Evolutionary conservation across 2,888 invertebrate genomes (phyloP).

Genomic region (Ectobius pallidus): DNA sequence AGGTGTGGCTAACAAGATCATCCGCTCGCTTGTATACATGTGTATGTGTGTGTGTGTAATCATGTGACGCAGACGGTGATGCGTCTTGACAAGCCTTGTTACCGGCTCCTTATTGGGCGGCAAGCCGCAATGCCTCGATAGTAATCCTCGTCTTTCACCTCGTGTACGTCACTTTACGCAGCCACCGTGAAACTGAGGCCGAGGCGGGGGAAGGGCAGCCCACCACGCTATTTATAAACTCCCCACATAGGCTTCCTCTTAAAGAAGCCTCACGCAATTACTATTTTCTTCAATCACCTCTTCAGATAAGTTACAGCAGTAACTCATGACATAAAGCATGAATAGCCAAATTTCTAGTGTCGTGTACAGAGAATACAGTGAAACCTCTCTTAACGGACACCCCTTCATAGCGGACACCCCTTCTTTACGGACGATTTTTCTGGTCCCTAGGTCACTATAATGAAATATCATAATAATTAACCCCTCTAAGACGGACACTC

Average conservation of each 20-base stretch:
- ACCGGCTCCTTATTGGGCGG: slow-evolving; percentile 39
- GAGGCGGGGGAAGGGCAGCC: neutral
- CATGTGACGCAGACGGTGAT: slow-evolving; percentile 25
- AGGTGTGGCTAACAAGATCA: slow-evolving; percentile 35
- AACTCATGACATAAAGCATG: too few relatives aligned
- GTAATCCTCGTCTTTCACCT: slow-evolving; percentile 38
- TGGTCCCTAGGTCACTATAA: too few relatives aligned
- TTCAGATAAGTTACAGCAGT: too few relatives aligned
- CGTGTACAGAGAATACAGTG: too few relatives aligned
- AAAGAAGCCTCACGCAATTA: too few relatives aligned
- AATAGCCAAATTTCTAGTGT: too few relatives aligned
- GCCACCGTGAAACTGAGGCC: slow-evolving; percentile 32
- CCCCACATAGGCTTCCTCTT: neutral
- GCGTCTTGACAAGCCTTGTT: slow-evolving; percentile 40
- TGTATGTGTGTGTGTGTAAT: neutral
- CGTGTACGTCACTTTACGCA: slow-evolving; percentile 36
- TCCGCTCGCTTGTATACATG: slow-evolving; percentile 34
- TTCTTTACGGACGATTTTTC: too few relatives aligned
- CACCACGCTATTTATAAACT: slow-evolving; percentile 6
- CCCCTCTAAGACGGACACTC: too few relatives aligned
- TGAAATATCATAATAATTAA: too few relatives aligned
- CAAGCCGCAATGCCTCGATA: slow-evolving; percentile 30
- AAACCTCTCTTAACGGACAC: too few relatives aligned
- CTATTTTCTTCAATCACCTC: too few relatives aligned
- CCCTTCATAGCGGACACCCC: too few relatives aligned